Evolutionary conservation across 2,113 vertebrate species (phyloP), one percentile per base, ranked within the genome.

Genomic region (Seriola rivoliana): DNA sequence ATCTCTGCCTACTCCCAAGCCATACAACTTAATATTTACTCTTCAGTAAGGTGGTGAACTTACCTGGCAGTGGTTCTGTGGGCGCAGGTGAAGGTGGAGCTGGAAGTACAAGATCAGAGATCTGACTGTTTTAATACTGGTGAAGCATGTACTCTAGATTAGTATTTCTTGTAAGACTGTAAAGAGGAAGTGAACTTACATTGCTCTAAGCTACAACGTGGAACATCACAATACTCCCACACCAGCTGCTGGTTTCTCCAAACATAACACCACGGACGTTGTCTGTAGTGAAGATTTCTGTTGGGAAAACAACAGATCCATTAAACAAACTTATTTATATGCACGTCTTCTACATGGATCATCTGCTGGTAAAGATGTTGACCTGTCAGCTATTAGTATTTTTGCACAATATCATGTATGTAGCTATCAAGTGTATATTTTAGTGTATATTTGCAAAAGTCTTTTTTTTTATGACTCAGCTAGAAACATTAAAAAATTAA

Each of bases 231-330:
- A n/a, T 92, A 93, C 55, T 95, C 93, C 85, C 70, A 81, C 8
- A 60, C 32, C 50, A 69, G 71, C 64, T 25, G 63, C 14, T n/a
- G 63, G 8, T 81, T 50, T 2, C 55, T 90, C 75, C 58, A 1
- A 1, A 95, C 87, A 0, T 85, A 23, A 40, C 94, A 95, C 95
- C 95, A 95, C 0, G 95, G 94, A 25, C 86, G 93, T 0, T 50
- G 68, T 44, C 79, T 91, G 87, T 38, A 88, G 52, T 71, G 16
- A 0, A 92, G 75, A 3, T 95, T 95, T 40, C 94, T 95, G 79
- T 5, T 5, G 34, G 23, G 0, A 25, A 12, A 52, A 71, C 10
- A 57, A 12, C 9, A 57, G 46, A 42, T 42, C 40, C 40, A 42
- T 42, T 8, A 42, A 42, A 42, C 8, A 8, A 29, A 29, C 29